phyloP scores from a whole-genome alignment of 1,140 invertebrate genomes.

The Bombus soroeensis region DNA sequence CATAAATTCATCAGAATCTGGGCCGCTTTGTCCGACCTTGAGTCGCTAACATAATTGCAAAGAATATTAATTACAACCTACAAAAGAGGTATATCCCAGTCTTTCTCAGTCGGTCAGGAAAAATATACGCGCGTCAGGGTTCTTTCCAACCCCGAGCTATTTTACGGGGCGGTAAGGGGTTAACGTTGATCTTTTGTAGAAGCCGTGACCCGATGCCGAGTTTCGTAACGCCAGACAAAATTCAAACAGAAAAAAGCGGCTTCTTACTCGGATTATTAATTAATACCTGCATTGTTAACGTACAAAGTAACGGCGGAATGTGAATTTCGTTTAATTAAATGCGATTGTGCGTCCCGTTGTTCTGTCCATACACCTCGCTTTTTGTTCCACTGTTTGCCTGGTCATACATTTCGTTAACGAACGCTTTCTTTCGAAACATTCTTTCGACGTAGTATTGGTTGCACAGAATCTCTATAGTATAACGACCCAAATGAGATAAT shows the following conservation, averaged over 20 bases:
- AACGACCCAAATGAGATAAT: too few relatives aligned
- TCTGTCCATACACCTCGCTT: not conserved
- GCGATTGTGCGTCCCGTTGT: not conserved
- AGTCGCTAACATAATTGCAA: slow-evolving; percentile 8
- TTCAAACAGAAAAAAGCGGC: not conserved
- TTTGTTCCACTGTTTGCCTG: not conserved
- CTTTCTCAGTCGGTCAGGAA: too few relatives aligned
- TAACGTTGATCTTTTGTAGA: not conserved
- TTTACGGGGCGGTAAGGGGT: not conserved
- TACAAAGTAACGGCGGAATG: not conserved
- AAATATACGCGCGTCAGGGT: not conserved
- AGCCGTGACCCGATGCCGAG: not conserved
- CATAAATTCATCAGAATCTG: not conserved
- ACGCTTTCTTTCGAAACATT: not conserved
- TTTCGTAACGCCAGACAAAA: not conserved
- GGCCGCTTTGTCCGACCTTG: not conserved
- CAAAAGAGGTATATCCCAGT: not conserved
- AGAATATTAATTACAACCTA: slow-evolving; percentile 30
- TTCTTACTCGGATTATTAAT: slow-evolving; percentile 28
- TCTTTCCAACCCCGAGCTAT: not conserved
- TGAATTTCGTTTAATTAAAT: slow-evolving; percentile 32
- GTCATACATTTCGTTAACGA: slow-evolving; percentile 19
- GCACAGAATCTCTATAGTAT: too few relatives aligned
- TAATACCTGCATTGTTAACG: slow-evolving; percentile 28
- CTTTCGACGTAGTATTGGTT: too few relatives aligned